Evolutionary conservation across 2,113 vertebrate species (phyloP).

Genomic region (Aptenodytes forsteri): DNA sequence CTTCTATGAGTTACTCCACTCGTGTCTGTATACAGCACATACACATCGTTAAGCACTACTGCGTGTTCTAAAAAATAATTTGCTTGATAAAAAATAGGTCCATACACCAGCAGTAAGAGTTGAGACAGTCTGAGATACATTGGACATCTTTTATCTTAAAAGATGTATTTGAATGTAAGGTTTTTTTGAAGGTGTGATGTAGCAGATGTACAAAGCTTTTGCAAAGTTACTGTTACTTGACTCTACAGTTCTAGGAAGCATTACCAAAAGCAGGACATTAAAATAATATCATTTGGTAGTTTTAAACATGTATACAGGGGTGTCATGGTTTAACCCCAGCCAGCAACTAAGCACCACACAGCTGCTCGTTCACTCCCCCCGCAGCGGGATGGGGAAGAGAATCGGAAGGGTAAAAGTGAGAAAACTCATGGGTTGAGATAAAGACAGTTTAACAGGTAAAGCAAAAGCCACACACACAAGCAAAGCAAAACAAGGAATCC

Average conservation of each 20-base stretch:
- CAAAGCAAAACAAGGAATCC: no score
- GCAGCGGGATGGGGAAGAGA: no score
- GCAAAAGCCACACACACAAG: no score
- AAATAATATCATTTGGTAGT: background rate
- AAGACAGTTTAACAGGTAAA: no score
- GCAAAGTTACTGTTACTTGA: background rate
- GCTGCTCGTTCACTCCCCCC: no score
- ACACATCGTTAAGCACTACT: background rate
- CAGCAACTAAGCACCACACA: no score
- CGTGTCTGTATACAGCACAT: background rate
- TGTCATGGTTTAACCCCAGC: no score
- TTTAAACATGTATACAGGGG: background rate
- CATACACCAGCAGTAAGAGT: background rate
- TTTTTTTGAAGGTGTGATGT: background rate
- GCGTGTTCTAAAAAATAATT: background rate
- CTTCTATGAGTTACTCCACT: background rate
- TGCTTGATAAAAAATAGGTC: background rate
- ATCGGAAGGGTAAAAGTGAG: no score
- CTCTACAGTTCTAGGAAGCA: background rate
- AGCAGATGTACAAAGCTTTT: background rate
- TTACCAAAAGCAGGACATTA: background rate
- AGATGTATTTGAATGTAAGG: background rate
- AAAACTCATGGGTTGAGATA: no score
- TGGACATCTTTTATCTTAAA: background rate
- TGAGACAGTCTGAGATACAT: background rate